Evolutionary conservation across 2,888 invertebrate species (phyloP), one percentile per base, ranked within the genome.

Genomic region (Philopedon plagiatum): DNA sequence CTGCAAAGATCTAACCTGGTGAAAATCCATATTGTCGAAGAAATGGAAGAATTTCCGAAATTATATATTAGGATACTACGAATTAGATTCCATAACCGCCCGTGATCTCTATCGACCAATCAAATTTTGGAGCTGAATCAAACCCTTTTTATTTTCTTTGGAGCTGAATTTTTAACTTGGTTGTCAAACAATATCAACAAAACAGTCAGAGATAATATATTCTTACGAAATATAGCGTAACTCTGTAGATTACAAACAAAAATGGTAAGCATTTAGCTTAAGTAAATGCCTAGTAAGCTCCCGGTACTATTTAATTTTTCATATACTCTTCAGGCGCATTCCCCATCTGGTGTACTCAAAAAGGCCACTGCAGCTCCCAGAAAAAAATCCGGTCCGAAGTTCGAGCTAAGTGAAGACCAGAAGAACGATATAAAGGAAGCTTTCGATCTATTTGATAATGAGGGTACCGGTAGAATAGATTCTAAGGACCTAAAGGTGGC

Each of bases 401-500:
- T 94, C 83, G 97, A 97, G 84, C 86, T 98, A 11, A 91, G 93
- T 4, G 94, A 95, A 75, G 95, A 97, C 83, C 97, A 97, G 82
- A 93, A 94, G 84, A 90, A 92, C 57, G 98, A 98, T 81, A 96
- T 98, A 70, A 93, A 95, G 85, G 97, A 98, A 87, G 97, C 98
- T 0, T 98, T 98, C 83, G 94, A 96, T 87, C 86, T 98, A 13
- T 98, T 98, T 86, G 98, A 98, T 85, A 92, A 92, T 5, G 94
- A 96, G 83, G 94, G 92, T 19, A 91, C 92, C 51, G 98, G 98
- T 1, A 90, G 91, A 82, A 97, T 98, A 80, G 95, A 96, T 81
- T 92, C 93, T 0, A 97, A 96, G 85, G 97, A 98, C 84, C 86
- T 98, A 13, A 98, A 98, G 87, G 96, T 97, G 19, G 98, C 97